A percentile compares a stretch with the other conserved stretches of the same genome.
Conservation (phyloP, 37 sponge, comb jelly and placozoan species). For the Hexactinellida sp. region DNA sequence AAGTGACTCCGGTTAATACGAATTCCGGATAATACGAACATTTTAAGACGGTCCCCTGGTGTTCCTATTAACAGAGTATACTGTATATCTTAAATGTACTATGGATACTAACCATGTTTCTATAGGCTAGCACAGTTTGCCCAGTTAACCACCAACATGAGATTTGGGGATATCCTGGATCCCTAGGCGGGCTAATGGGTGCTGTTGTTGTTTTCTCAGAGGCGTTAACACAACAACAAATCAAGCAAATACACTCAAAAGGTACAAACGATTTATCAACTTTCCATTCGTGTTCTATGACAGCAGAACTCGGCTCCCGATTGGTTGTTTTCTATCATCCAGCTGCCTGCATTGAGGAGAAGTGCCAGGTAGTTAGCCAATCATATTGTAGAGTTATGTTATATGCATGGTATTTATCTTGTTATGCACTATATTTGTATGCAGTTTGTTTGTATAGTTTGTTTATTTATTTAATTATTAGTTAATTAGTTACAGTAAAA, state of each 20-base stretch:
- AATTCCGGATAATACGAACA: too few relatives aligned
- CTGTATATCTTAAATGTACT: too few relatives aligned
- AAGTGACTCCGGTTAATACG: too few relatives aligned
- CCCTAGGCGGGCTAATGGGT: neutral
- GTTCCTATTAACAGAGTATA: too few relatives aligned
- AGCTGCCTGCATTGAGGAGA: constrained; percentile 8
- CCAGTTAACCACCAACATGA: constrained; percentile 7
- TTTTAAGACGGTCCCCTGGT: too few relatives aligned
- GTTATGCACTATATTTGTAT: too few relatives aligned
- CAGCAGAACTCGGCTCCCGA: neutral
- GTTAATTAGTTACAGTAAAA: too few relatives aligned
- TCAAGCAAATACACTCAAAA: neutral
- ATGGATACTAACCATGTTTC: too few relatives aligned
- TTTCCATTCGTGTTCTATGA: neutral
- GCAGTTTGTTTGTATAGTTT: too few relatives aligned
- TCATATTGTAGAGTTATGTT: too few relatives aligned
- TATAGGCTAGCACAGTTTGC: neutral
- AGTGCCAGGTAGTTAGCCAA: neutral
- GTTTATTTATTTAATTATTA: too few relatives aligned
- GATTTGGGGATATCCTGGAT: constrained; percentile 9
- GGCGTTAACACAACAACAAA: neutral
- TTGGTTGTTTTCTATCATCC: constrained; percentile 14
- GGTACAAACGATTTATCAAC: neutral
- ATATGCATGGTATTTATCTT: too few relatives aligned
- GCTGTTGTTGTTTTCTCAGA: neutral